Evolutionary conservation across 2,113 vertebrate genomes (phyloP).

Genomic region (Sterrhoptilus dennistouni): DNA sequence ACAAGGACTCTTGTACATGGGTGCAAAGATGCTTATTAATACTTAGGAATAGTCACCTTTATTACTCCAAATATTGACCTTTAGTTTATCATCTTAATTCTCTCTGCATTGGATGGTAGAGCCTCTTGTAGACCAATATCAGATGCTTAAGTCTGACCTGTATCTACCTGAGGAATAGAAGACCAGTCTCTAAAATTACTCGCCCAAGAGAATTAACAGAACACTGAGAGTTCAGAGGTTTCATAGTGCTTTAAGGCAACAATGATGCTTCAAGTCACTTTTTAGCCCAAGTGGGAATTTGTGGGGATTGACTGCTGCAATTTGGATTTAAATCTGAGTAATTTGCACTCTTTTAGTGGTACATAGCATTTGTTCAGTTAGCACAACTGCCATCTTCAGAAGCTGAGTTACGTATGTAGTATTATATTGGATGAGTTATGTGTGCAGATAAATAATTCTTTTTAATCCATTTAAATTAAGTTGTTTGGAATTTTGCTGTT

Average conservation of each 20-base stretch:
- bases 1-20: neutral
- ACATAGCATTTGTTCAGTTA: neutral
- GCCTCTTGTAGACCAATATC: neutral
- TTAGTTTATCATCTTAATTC: neutral
- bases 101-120: neutral
- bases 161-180: neutral
- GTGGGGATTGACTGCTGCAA: accelerated
- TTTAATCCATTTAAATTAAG: neutral
- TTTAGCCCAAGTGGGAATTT: neutral
- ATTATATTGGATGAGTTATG: neutral
- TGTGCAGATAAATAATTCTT: neutral
- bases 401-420: neutral
- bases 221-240: neutral
- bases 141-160: neutral
- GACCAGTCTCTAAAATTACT: neutral
- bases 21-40: neutral
- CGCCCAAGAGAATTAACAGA: neutral
- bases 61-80: neutral
- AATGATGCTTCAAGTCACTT: neutral
- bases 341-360: neutral
- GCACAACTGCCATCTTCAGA: neutral
- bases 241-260: neutral
- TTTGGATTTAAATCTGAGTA: neutral
- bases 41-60: neutral
- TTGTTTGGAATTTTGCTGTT: neutral